Evolutionary conservation across 2,888 invertebrate species (phyloP), one percentile per base, ranked within the genome.

Genomic region (Brachyopa scutellaris): DNA sequence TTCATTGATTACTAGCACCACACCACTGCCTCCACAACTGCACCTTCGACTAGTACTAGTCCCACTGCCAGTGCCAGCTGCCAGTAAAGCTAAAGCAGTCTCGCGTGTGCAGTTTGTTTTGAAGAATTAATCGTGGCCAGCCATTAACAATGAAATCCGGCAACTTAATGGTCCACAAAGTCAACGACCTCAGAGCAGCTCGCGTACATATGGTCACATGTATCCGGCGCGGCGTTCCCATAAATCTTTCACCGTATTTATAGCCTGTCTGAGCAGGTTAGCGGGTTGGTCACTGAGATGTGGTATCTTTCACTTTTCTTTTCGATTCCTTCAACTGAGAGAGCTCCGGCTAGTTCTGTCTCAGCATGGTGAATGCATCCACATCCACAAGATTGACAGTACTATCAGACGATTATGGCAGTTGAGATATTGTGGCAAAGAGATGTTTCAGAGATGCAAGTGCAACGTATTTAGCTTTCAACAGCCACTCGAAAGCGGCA

Each of bases 91-190:
- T 29, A 1, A 31, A 11, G 8, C 45, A 19, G 53, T 77, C 62
- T 49, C 70, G 42, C 72, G 49, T 51, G 78, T 59, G 57, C 51
- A 78, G 31, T 78, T 78, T 47, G 59, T 59, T 66, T 67, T 67
- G 61, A 74, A 47, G 47, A 74, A 67, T 74, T 74, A 67, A 74
- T 79, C 67, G 79, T 67, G 53, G 64, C 51, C 53, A 47, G 62
- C 33, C 59, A 17, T 38, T 59, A 23, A 38, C 67, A 74, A 67
- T 74, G 13, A 40, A 74, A 67, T 74, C 79, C 79, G 61, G 61
- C 74, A 61, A 79, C 79, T 67, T 79, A 79, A 67, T 79, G 79
- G 74, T 74, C 67, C 47, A 67, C 53, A 67, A 67, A 79, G 79
- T 79, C 79, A 74, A 67, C 67, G 79, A 79, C 66, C 79, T 47